Base-by-base conservation (phyloP, 2,797 vertebrate species). In the Hippopotamyrus pictus region DNA sequence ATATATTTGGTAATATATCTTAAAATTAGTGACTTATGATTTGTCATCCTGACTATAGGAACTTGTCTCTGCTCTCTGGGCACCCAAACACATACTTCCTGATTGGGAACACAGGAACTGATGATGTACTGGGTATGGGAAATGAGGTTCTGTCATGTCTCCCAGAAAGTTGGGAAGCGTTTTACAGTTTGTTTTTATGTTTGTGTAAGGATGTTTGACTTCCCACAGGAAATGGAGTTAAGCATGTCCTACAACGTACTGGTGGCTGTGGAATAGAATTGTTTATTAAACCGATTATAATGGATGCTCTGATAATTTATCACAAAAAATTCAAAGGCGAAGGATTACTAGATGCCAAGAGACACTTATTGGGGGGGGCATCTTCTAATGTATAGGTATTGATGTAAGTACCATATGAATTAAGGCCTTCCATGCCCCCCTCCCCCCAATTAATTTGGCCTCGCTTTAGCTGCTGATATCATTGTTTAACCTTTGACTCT, bases 401-500 rank as follows among this genome's bases (percentile, higher is more conserved):
- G 19, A 84, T 25, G n/a, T 7, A 51, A 51, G 11, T 22, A 51
- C 22, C 82, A 14, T 29, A 85, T 85, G 11, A 48, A 85, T 25
- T 85, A 25, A 50, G 3, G 9, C n/a, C 44, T 50, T 51, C 48
- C 82, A 29, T 29, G 82, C 9, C 46, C n/a, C n/a, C 79, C 19
- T 48, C n/a, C n/a, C n/a, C 44, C 82, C 3, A 29, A 29, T 57
- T 33, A 86, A 57, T 29, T 57, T 86, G 6, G 29, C 19, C 25
- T 37, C 5, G 14, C 22, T 33, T 57, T 57, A 57, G 17, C 33
- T 44, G 86, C 51, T 87, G 53, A 44, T 33, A n/a, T 87, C 19
- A 87, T 87, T 87, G 53, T 44, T 57, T 87, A 87, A 59, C 86
- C 86, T 37, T 87, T 87, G 85, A 87, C 85, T 4, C 51, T 84